phyloP scores from a whole-genome alignment of 1,140 invertebrate species.

The Hydropsyche tenuis region DNA sequence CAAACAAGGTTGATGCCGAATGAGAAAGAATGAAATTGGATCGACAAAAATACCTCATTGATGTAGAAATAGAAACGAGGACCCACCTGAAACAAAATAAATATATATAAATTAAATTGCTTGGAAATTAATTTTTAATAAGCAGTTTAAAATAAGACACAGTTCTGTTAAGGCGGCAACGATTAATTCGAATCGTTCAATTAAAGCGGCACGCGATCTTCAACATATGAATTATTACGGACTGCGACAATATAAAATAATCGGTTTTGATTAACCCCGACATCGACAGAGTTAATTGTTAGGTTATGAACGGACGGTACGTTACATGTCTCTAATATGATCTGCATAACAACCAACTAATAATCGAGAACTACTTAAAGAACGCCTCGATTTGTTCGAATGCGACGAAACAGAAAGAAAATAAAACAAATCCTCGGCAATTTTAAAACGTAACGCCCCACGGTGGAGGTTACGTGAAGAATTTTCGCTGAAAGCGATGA shows the following conservation, averaged over 20 bases:
- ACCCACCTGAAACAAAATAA: background rate
- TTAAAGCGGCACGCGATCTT: conserved; percentile 15
- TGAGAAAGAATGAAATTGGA: too few species aligned
- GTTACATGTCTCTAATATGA: conserved; percentile 4
- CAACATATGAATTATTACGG: background rate
- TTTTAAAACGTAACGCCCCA: too few species aligned
- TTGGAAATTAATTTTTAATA: background rate
- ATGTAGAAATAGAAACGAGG: too few species aligned
- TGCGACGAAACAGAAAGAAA: too few species aligned
- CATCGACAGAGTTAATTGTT: conserved; percentile 1
- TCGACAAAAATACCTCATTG: too few species aligned
- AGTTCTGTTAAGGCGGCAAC: background rate
- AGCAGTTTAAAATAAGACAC: conserved; percentile 15
- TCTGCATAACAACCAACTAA: background rate
- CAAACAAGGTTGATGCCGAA: too few species aligned
- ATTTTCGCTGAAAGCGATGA: too few species aligned
- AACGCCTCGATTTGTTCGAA: too few species aligned
- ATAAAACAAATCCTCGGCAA: too few species aligned
- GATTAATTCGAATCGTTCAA: conserved; percentile 15
- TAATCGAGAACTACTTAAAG: background rate
- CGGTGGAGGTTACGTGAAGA: too few species aligned
- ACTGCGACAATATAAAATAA: conserved; percentile 12
- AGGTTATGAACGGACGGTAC: background rate
- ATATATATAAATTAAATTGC: background rate
- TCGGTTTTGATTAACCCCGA: conserved; percentile 26